Base-by-base conservation (phyloP, 2,797 vertebrate species). In the Acrocephalus scirpaceus region DNA sequence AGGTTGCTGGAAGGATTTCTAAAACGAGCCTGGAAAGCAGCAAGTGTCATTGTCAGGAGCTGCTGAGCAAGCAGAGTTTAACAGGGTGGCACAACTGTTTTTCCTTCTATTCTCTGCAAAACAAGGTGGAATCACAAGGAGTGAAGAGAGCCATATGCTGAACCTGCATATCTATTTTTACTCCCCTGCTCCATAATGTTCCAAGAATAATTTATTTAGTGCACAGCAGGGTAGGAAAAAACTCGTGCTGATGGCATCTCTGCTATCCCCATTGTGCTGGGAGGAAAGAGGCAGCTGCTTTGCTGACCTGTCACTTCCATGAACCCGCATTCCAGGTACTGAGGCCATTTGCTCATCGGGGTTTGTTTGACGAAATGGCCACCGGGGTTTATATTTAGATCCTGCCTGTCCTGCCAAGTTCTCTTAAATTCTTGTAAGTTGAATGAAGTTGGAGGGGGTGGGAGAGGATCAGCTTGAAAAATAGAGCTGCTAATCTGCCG, bases 101-200 rank as follows among this genome's bases (percentile, higher is more conserved):
- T 57, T 80, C 45, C 36, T 66, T 69, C 57, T 40, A 9, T 60
- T 70, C 69, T 65, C 75, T 71, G 23, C 18, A 51, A 75, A 78
- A 82, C 80, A 87, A 65, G 57, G 73, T 86, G 85, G 69, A 72
- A 88, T 60, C 53, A 20, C 57, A 73, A 65, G 88, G 66, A 81
- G 64, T n/a, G 54, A 70, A 50, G 83, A 27, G 84, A 67, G 36
- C 92, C 84, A 56, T 77, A 58, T 93, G 95, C 95, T 95, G 96
- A 97, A 95, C 90, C 77, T 80, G 86, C 81, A 60, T 30, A 79
- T 97, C 96, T 98, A 96, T 97, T 97, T 97, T 96, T 90, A 95
- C 71, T 71, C 45, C 32, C 27, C 25, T 2, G 10, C 91, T 93
- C 92, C 83, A 54, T 86, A 78, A 93, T 75, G 73, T 93, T 96